A percentile compares a stretch with the other conserved stretches of the same genome.
Evolutionary conservation across 2,888 invertebrate species (phyloP).

Genomic region (Andrena flavipes): DNA sequence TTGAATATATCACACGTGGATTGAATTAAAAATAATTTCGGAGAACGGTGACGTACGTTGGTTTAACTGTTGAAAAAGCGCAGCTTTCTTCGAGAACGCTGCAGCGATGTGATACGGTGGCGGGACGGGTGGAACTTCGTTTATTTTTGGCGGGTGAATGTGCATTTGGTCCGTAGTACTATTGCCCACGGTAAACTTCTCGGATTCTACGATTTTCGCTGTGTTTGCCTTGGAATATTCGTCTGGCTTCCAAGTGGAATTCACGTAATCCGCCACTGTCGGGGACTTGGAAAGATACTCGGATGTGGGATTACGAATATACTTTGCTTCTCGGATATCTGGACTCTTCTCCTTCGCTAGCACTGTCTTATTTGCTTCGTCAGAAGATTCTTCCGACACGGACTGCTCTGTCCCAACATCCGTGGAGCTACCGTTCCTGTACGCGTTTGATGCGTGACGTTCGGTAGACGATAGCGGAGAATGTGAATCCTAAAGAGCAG

Average conservation of each 20-base stretch:
- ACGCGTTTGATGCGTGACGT: constrained; percentile 69
- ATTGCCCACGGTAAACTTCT: constrained; percentile 74
- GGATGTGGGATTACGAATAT: constrained; percentile 81
- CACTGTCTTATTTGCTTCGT: constrained; percentile 78
- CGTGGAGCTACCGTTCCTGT: constrained; percentile 67
- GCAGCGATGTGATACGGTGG: constrained; percentile 95
- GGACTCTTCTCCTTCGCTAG: constrained; percentile 81
- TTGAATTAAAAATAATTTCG: not conserved
- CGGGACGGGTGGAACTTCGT: constrained; percentile 85
- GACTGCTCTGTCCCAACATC: constrained; percentile 70
- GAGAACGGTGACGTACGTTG: constrained; percentile 63
- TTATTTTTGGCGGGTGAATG: constrained; percentile 70
- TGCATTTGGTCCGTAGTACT: constrained; percentile 72
- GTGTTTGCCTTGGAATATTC: constrained; percentile 82
- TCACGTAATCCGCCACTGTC: constrained; percentile 81
- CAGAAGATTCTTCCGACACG: constrained; percentile 76
- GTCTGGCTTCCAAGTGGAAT: constrained; percentile 82
- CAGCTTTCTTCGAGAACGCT: constrained; percentile 92
- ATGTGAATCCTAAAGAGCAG: constrained; percentile 54
- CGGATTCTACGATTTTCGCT: constrained; percentile 81
- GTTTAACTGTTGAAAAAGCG: constrained; percentile 80
- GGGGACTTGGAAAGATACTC: constrained; percentile 79
- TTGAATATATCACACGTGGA: not conserved
- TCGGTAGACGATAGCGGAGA: constrained; percentile 67
- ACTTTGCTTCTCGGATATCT: constrained; percentile 83